A percentile compares a stretch with the other conserved stretches of the same genome.
phyloP scores from a whole-genome alignment of 2,113 vertebrate genomes.

The Oryzias javanicus region DNA sequence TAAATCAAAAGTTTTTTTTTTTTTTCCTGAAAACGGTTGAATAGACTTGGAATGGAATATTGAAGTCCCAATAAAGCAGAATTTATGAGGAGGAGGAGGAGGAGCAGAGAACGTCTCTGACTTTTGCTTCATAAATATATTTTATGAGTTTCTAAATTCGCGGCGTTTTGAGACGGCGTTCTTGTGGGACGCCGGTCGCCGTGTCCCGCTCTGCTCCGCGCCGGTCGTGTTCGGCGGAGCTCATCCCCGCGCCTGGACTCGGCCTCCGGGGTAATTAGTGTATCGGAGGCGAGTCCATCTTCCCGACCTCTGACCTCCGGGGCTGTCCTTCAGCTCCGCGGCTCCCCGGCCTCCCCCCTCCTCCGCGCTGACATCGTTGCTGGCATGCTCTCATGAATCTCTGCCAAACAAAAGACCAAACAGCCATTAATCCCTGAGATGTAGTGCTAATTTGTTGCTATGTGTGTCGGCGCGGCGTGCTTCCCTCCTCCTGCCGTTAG shows the following conservation, averaged over 20 bases:
- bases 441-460: slow-evolving; percentile 57
- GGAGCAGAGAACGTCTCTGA: neutral
- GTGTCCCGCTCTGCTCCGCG: slow-evolving; percentile 3
- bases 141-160: neutral
- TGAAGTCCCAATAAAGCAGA: no score
- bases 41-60: no score
- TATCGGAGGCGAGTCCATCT: slow-evolving; percentile 36
- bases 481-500: slow-evolving; percentile 49
- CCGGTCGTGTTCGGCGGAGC: slow-evolving; percentile 19
- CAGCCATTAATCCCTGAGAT: slow-evolving; percentile 35
- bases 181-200: neutral
- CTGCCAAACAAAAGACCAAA: slow-evolving; percentile 48
- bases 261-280: slow-evolving; percentile 58
- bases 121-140: neutral
- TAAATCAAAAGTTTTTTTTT: no score
- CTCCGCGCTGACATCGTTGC: slow-evolving; percentile 3
- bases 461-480: slow-evolving; percentile 41
- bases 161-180: no score
- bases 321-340: slow-evolving; percentile 24
- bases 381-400: slow-evolving; percentile 32
- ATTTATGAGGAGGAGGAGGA: no score
- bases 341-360: neutral
- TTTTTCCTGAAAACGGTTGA: no score
- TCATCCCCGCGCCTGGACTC: slow-evolving; percentile 24
- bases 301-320: slow-evolving; percentile 44